Evolutionary conservation across 2,797 vertebrate species (phyloP), one percentile per base, ranked within the genome.

Genomic region (Pseudomugil tenellus): DNA sequence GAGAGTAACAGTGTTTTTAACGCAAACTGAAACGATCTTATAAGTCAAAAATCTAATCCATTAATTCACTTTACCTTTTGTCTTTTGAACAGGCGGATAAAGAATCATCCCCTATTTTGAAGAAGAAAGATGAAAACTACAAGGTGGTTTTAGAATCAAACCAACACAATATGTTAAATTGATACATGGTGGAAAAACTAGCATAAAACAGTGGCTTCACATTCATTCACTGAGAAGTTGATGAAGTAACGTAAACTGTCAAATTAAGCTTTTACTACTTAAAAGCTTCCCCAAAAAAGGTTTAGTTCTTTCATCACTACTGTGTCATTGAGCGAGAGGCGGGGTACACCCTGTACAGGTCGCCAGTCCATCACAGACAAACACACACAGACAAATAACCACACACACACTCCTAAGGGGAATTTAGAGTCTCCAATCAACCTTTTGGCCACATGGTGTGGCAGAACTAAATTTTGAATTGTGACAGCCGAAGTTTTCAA

Each of bases 381-480:
- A n/a, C n/a, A n/a, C n/a, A n/a, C n/a, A n/a, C n/a, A n/a, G n/a
- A n/a, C n/a, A n/a, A n/a, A n/a, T n/a, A n/a, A n/a, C n/a, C n/a
- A n/a, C n/a, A n/a, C n/a, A n/a, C n/a, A n/a, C n/a, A n/a, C n/a
- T n/a, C n/a, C n/a, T n/a, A n/a, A n/a, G n/a, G n/a, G n/a, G n/a
- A n/a, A n/a, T n/a, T n/a, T n/a, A n/a, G n/a, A n/a, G n/a, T n/a
- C n/a, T n/a, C n/a, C n/a, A n/a, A n/a, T n/a, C n/a, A n/a, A 85
- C 80, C 83, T 43, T 53, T 61, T 57, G 53, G 68, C 32, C 70
- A 2, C 12, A 11, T 32, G n/a, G 54, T 59, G 43, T 57, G 63
- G 83, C 62, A 66, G 57, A 67, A 14, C 37, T 16, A 53, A 26
- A 32, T 28, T 21, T 21, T 60, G 79, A 74, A 67, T 57, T 4